phyloP scores from a whole-genome alignment of 2,113 vertebrate species.

The Dolichotis patagonum region DNA sequence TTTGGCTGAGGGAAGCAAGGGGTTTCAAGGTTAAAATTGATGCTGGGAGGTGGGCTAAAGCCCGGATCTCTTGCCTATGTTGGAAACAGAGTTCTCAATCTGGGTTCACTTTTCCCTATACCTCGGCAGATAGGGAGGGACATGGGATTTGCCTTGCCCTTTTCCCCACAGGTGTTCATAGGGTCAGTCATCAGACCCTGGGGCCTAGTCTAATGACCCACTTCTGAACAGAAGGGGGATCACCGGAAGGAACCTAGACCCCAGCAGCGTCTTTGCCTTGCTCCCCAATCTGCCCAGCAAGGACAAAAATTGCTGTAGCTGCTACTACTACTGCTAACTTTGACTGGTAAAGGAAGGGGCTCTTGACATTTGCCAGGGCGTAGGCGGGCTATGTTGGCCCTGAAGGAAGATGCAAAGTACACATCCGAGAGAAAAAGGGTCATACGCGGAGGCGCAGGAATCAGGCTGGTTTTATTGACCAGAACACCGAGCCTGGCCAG shows the following conservation, averaged over 20 bases:
- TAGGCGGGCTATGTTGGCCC: neutral
- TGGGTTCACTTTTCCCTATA: neutral
- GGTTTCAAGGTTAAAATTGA: neutral
- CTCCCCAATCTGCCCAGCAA: neutral
- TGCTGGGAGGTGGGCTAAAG: neutral
- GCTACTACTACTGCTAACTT: neutral
- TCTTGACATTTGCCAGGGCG: constrained; percentile 63
- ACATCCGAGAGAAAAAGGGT: neutral
- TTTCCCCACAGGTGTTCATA: neutral
- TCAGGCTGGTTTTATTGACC: constrained; percentile 65
- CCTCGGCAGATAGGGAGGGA: neutral
- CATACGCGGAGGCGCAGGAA: neutral
- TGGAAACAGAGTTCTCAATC: neutral
- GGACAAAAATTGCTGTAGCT: neutral
- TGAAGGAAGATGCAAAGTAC: constrained; percentile 40
- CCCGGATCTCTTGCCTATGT: neutral
- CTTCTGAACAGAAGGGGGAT: neutral
- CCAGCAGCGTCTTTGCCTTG: neutral
- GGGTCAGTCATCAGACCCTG: neutral
- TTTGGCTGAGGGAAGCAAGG: neutral
- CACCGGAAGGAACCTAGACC: neutral
- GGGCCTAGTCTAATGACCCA: neutral
- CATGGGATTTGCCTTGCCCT: neutral
- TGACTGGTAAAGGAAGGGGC: neutral
- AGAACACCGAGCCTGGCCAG: neutral